These are phyloP conservation scores for Olivierus martensii DNA, from an alignment of 1,140 invertebrate genomes.

Conservation along the genomic window DNA sequence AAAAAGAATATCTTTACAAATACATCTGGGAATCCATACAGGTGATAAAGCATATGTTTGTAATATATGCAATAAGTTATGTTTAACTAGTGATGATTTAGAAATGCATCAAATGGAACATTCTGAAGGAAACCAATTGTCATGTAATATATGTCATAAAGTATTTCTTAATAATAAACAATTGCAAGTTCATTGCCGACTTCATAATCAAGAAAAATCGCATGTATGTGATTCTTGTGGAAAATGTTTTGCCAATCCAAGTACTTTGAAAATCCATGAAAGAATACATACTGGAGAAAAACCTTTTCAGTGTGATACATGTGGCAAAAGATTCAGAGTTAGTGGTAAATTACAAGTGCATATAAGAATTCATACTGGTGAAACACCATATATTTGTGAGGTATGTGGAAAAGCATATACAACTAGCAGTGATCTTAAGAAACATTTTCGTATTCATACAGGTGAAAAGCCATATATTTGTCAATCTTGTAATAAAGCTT, in stretches of 20 bases:
- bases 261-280: conserved; percentile 44
- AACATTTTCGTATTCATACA: conserved; percentile 37
- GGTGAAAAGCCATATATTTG: background rate
- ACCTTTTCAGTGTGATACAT: conserved; percentile 2
- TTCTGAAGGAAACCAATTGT: conserved; percentile 16
- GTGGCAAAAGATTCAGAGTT: background rate
- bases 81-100: background rate
- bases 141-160: conserved; percentile 28
- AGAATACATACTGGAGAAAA: conserved; percentile 48
- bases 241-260: conserved; percentile 53
- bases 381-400: conserved; percentile 13
- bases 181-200: conserved; percentile 20
- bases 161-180: conserved; percentile 16
- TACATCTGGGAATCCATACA: too few species aligned
- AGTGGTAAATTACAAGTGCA: background rate
- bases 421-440: conserved; percentile 54
- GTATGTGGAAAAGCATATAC: conserved; percentile 39
- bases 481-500: background rate
- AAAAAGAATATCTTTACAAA: too few species aligned
- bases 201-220: background rate
- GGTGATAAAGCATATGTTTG: conserved; percentile 74
- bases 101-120: conserved; percentile 18
- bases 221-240: conserved; percentile 68
- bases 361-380: background rate
- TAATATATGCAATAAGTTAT: conserved; percentile 41